Conservation (phyloP, 2,797 vertebrate species). For the Acanthurus lineatus region DNA sequence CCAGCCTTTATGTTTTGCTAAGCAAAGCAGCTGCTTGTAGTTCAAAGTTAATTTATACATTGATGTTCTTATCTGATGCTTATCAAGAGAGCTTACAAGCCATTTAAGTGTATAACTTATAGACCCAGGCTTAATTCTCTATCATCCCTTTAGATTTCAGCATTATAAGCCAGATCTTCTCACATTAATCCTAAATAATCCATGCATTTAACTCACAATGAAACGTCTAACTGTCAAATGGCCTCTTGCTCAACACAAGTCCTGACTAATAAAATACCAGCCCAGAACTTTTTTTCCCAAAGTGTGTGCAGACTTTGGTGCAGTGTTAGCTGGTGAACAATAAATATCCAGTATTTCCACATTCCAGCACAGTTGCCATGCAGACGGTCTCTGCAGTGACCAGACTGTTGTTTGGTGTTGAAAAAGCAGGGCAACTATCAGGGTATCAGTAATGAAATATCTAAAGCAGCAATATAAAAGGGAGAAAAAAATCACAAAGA, state of each 20-base stretch:
- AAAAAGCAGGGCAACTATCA: slow-evolving; percentile 20
- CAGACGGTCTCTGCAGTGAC: slow-evolving; percentile 22
- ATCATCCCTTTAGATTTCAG: not conserved
- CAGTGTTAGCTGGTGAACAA: slow-evolving; percentile 61
- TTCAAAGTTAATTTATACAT: too few species aligned
- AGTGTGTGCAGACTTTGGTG: slow-evolving; percentile 6
- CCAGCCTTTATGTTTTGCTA: not conserved
- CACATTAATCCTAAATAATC: not conserved
- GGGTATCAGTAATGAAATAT: slow-evolving; percentile 16
- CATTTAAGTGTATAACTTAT: not conserved
- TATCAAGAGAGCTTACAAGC: not conserved
- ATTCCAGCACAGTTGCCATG: slow-evolving; percentile 67
- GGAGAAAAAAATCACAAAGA: not conserved
- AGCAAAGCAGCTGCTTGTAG: not conserved
- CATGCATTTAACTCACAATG: not conserved
- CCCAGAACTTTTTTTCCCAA: not conserved
- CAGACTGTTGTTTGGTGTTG: slow-evolving; percentile 16
- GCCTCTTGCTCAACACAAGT: not conserved
- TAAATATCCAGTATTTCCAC: slow-evolving; percentile 70
- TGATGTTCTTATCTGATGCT: not conserved
- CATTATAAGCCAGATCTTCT: not conserved
- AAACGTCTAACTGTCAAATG: not conserved
- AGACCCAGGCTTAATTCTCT: not conserved
- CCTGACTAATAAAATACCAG: not conserved
- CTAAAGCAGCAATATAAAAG: not conserved